Percentiles rank a stretch among this genome's conserved stretches.
Evolutionary conservation across 2,113 vertebrate species (phyloP).

Genomic region (Pangasianodon hypophthalmus): DNA sequence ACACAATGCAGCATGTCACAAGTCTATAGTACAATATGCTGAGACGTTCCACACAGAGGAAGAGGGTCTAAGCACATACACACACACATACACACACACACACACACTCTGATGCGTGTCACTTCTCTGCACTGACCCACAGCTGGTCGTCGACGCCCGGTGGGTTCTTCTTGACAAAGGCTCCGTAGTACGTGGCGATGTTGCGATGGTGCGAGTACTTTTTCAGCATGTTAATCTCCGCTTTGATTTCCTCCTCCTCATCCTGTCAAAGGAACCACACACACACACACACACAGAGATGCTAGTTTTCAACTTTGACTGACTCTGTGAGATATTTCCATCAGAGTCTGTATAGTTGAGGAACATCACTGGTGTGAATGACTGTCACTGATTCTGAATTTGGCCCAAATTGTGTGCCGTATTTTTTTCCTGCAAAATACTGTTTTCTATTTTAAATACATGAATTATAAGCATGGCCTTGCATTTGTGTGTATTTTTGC

Average conservation of each 20-base stretch:
- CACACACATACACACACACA: conserved; percentile 24
- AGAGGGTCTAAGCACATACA: background rate
- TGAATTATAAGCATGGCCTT: background rate
- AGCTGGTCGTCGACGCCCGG: conserved; percentile 97
- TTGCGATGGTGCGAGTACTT: conserved; percentile 98
- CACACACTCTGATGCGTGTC: background rate
- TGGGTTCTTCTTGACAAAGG: conserved; percentile 98
- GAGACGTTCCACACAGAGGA: background rate
- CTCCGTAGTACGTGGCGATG: conserved; percentile 92
- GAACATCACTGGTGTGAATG: background rate
- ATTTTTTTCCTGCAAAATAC: background rate
- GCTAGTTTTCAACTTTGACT: too few relatives aligned
- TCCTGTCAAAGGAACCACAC: conserved; percentile 76
- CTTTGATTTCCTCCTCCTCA: conserved; percentile 99
- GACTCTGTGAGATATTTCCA: background rate
- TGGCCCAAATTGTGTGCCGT: background rate
- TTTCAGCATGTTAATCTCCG: conserved; percentile 99
- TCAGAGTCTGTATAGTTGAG: background rate
- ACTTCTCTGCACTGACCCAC: conserved; percentile 76
- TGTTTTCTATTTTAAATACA: background rate
- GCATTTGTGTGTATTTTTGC: background rate
- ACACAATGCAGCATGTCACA: background rate
- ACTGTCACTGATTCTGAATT: background rate
- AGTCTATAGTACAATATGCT: background rate
- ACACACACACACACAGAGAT: conserved; percentile 11